Evolutionary conservation across 1,140 invertebrate genomes (phyloP).

Genomic region (Drosophila nigrodunni): DNA sequence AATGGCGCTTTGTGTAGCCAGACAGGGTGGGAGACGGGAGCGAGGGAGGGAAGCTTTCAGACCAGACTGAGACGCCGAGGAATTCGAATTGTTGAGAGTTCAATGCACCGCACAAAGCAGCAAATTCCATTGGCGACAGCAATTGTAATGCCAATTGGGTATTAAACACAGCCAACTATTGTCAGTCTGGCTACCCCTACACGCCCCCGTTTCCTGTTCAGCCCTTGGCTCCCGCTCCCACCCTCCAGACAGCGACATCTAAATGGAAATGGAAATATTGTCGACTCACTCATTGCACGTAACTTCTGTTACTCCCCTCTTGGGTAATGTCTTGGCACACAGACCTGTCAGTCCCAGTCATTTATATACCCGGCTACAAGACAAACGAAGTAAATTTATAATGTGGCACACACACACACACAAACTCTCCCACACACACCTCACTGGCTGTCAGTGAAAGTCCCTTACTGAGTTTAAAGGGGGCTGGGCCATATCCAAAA

Average conservation of each 20-base stretch:
- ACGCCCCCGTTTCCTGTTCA: not conserved
- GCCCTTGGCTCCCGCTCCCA: not conserved
- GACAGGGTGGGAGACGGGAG: not conserved
- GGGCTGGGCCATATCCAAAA: constrained; percentile 6
- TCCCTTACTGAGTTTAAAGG: not conserved
- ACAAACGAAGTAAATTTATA: constrained; percentile 46
- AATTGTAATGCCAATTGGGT: constrained; percentile 54
- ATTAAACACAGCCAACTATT: constrained; percentile 55
- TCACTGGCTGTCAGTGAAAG: constrained; percentile 24
- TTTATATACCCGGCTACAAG: constrained; percentile 27
- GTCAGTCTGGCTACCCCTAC: constrained; percentile 12
- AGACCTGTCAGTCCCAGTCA: constrained; percentile 34
- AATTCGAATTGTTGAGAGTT: constrained; percentile 39
- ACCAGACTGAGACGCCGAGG: constrained; percentile 15
- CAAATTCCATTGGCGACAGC: constrained; percentile 32
- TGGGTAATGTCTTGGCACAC: constrained; percentile 29
- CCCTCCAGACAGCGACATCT: constrained; percentile 31
- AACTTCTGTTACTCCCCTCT: constrained; percentile 1
- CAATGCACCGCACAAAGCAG: constrained; percentile 39
- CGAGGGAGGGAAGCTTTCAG: not conserved
- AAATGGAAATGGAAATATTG: constrained; percentile 51
- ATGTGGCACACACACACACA: constrained; percentile 39
- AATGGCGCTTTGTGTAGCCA: constrained; percentile 6
- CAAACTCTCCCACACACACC: constrained; percentile 3
- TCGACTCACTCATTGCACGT: constrained; percentile 42